Evolutionary conservation across 2,888 invertebrate genomes (phyloP).

Genomic region (Melieria omissa): DNA sequence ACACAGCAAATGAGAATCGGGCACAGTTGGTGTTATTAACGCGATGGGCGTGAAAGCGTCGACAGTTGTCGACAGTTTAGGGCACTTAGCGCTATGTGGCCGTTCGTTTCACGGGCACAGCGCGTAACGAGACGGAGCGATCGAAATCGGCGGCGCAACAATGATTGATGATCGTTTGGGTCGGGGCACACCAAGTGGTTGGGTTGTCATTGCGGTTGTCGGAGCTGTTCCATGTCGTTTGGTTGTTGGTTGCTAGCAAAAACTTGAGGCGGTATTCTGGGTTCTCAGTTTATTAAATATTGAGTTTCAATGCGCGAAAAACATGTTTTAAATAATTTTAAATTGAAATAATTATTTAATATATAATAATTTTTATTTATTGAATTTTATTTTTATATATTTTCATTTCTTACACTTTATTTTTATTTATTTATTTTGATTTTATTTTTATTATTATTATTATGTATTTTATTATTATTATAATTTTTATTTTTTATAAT

Average conservation of each 20-base stretch:
- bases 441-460: too few relatives aligned
- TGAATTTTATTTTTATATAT: too few relatives aligned
- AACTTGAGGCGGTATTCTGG: background rate
- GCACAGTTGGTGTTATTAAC: constrained; percentile 45
- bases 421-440: too few relatives aligned
- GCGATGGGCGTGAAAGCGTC: constrained; percentile 48
- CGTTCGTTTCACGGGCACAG: constrained; percentile 7
- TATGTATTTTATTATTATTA: background rate
- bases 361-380: too few relatives aligned
- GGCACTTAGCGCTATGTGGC: constrained; percentile 35
- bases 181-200: background rate
- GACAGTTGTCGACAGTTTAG: constrained; percentile 48
- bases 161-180: constrained; percentile 51
- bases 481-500: too few relatives aligned
- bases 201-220: constrained; percentile 5
- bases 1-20: constrained; percentile 40
- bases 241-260: constrained; percentile 42
- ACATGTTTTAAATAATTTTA: too few relatives aligned
- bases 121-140: background rate
- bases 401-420: too few relatives aligned
- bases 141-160: background rate
- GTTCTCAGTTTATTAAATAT: too few relatives aligned
- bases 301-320: too few relatives aligned
- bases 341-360: too few relatives aligned
- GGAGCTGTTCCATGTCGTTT: constrained; percentile 21